A percentile compares a stretch with the other conserved stretches of the same genome.
Evolutionary conservation across 2,113 vertebrate species (phyloP).

Genomic region (Ailurus styani): DNA sequence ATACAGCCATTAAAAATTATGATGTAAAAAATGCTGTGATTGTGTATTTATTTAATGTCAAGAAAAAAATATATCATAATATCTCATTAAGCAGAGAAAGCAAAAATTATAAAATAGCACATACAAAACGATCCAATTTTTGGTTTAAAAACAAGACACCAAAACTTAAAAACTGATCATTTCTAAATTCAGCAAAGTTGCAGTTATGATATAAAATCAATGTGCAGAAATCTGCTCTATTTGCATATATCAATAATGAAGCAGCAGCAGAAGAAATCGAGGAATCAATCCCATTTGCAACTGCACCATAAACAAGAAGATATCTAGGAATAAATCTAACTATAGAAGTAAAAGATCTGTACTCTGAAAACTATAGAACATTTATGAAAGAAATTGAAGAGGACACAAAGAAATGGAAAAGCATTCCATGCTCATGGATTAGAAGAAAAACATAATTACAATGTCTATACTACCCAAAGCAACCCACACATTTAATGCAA

Average conservation of each 20-base stretch:
- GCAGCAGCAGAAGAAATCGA: neutral
- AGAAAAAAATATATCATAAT: neutral
- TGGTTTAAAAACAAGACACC: constrained; percentile 1
- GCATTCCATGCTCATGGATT: neutral
- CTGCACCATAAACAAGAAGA: neutral
- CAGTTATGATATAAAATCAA: neutral
- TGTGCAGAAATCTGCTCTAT: neutral
- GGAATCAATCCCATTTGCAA: neutral
- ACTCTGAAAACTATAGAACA: neutral
- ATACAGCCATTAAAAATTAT: neutral
- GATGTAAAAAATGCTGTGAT: neutral
- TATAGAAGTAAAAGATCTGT: neutral
- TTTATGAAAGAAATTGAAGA: neutral
- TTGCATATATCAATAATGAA: neutral
- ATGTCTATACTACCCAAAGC: neutral
- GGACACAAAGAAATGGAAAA: neutral
- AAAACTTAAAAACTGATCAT: neutral
- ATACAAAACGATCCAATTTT: neutral
- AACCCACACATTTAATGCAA: neutral
- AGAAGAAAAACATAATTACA: neutral
- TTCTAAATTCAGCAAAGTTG: neutral
- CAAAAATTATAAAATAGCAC: neutral
- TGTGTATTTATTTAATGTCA: neutral
- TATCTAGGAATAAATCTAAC: neutral
- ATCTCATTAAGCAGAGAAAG: neutral